These are phyloP conservation scores for Conger conger DNA, from an alignment of 2,113 vertebrate species.

Conservation along the genomic window DNA sequence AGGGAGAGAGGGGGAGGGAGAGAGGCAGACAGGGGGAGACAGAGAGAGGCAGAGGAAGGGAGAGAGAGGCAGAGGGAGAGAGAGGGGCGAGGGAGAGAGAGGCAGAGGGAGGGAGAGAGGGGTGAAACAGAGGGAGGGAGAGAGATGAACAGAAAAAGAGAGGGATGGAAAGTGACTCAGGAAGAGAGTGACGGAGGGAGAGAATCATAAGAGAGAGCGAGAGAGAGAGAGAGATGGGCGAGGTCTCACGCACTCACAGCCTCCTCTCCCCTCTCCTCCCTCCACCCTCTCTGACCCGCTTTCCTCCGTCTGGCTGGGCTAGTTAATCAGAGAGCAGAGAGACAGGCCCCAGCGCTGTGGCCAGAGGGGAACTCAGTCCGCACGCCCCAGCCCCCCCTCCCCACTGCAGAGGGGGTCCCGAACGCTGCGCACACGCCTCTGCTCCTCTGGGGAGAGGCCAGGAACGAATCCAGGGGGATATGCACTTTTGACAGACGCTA, in stretches of 20 bases:
- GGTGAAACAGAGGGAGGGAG: background rate
- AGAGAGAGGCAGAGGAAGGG: background rate
- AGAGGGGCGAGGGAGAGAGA: background rate
- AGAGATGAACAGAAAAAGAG: too few relatives aligned
- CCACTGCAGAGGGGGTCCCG: background rate
- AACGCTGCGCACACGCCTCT: background rate
- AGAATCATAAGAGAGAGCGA: too few relatives aligned
- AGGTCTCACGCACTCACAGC: background rate
- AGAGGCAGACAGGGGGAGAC: background rate
- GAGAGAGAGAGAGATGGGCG: background rate
- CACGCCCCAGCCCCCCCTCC: background rate
- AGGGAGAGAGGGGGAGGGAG: too few relatives aligned
- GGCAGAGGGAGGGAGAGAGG: background rate
- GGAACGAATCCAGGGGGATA: background rate
- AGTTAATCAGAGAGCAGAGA: slow-evolving; percentile 56
- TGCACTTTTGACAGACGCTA: background rate
- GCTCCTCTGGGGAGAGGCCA: background rate
- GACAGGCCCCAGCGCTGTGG: slow-evolving; percentile 26
- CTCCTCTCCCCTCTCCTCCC: slow-evolving; percentile 27
- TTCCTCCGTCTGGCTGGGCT: slow-evolving; percentile 50
- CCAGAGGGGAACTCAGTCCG: slow-evolving; percentile 43
- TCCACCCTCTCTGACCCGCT: slow-evolving; percentile 38
- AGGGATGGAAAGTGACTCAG: too few relatives aligned
- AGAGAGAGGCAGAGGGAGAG: background rate
- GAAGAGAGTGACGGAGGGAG: background rate